These are phyloP conservation scores for Drosophila quasianomalipes DNA, from an alignment of 2,888 invertebrate species.

Conservation along the genomic window DNA sequence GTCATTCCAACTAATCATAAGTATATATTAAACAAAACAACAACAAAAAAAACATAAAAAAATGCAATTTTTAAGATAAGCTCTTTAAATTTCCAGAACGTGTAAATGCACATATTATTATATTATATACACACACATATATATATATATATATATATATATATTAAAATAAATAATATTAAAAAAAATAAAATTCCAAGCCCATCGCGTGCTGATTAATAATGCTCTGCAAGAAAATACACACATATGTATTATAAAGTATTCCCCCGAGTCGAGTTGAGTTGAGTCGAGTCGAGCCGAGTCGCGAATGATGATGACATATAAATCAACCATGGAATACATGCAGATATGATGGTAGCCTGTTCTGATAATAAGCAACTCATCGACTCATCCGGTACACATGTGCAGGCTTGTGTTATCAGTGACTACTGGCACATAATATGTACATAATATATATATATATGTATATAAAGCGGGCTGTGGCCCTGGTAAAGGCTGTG, in stretches of 20 bases:
- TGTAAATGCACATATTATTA: background rate
- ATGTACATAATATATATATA: background rate
- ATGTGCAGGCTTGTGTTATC: slow-evolving; percentile 1
- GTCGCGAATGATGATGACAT: background rate
- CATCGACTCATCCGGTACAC: slow-evolving; percentile 5
- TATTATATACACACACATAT: background rate
- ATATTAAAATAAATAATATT: background rate
- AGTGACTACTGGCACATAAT: background rate
- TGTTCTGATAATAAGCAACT: slow-evolving; percentile 1
- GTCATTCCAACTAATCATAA: background rate
- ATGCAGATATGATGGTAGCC: background rate
- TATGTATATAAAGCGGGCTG: background rate
- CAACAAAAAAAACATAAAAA: background rate
- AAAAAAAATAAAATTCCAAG: background rate
- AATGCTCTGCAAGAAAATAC: background rate
- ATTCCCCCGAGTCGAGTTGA: background rate
- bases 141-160: background rate
- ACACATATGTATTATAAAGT: too few species aligned
- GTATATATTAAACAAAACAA: background rate
- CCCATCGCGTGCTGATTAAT: background rate
- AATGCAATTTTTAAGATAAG: background rate
- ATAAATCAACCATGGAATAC: background rate
- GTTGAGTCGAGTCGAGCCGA: too few species aligned
- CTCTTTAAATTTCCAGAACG: background rate
- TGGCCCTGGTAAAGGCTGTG: slow-evolving; percentile 9